phyloP scores from a whole-genome alignment of 2,888 invertebrate species.

The Polymixis flavicincta region DNA sequence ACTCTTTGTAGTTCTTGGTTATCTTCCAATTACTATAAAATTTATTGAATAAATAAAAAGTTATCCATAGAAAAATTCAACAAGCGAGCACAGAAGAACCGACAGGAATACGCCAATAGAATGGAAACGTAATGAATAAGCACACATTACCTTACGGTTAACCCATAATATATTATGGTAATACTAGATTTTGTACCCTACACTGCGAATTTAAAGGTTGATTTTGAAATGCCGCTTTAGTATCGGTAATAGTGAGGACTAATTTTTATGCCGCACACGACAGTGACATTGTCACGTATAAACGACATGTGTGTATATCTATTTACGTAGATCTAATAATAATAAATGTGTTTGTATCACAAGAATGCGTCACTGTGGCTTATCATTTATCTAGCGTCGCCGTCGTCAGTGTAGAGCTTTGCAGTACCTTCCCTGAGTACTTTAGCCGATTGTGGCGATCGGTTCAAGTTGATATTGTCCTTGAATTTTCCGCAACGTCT shows the following conservation, averaged over 20 bases:
- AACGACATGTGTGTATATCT: slow-evolving; percentile 70
- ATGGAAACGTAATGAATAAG: slow-evolving; percentile 69
- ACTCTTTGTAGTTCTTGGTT: slow-evolving; percentile 11
- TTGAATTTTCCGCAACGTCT: slow-evolving; percentile 30
- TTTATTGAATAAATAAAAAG: slow-evolving; percentile 38
- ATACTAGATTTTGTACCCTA: slow-evolving; percentile 62
- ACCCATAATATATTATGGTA: slow-evolving; percentile 35
- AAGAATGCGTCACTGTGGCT: slow-evolving; percentile 63
- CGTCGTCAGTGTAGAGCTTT: slow-evolving; percentile 37
- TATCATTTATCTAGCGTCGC: slow-evolving; percentile 47
- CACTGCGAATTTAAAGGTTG: slow-evolving; percentile 57
- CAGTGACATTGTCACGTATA: slow-evolving; percentile 80
- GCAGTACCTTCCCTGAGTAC: slow-evolving; percentile 26
- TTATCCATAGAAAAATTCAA: slow-evolving; percentile 62
- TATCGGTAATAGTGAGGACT: slow-evolving; percentile 63
- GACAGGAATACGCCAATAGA: slow-evolving; percentile 65
- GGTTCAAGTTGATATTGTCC: slow-evolving; percentile 37
- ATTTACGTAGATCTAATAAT: slow-evolving; percentile 70
- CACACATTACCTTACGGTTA: slow-evolving; percentile 55
- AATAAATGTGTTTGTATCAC: slow-evolving; percentile 67
- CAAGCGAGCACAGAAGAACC: slow-evolving; percentile 59
- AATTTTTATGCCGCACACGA: slow-evolving; percentile 77
- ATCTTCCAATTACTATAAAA: slow-evolving; percentile 49
- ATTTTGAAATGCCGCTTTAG: slow-evolving; percentile 49
- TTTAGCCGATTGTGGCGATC: slow-evolving; percentile 21